These are phyloP conservation scores for Perdita meconis DNA, from an alignment of 2,888 invertebrate genomes.

Conservation along the genomic window DNA sequence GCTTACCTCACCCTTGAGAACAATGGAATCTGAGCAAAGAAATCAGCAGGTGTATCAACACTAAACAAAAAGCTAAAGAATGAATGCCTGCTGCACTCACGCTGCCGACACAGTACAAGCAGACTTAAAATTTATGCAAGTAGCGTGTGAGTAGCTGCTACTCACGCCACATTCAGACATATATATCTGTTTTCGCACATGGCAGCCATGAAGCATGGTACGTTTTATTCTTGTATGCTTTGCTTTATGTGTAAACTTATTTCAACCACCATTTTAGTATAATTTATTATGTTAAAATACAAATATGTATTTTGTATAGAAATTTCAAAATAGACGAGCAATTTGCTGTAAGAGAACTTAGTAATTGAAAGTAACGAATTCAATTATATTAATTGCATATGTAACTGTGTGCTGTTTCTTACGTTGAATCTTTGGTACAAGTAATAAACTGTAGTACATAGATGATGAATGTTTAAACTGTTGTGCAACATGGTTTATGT, in stretches of 20 bases:
- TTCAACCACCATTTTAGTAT: constrained; percentile 26
- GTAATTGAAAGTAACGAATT: constrained; percentile 3
- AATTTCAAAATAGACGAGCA: constrained; percentile 1
- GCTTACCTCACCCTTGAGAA: constrained; percentile 80
- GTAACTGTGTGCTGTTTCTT: constrained; percentile 4
- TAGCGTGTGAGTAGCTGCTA: constrained; percentile 80
- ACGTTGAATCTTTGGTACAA: constrained; percentile 8
- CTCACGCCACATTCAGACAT: constrained; percentile 77
- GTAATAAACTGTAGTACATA: constrained; percentile 10
- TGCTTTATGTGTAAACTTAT: constrained; percentile 69
- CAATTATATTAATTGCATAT: constrained; percentile 2
- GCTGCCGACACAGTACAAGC: constrained; percentile 80
- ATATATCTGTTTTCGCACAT: constrained; percentile 83
- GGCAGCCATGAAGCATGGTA: constrained; percentile 86
- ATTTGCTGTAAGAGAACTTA: constrained; percentile 5
- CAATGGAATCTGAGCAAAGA: constrained; percentile 81
- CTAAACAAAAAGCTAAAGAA: constrained; percentile 81
- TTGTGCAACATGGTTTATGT: constrained; percentile 8
- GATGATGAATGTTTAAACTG: constrained; percentile 20
- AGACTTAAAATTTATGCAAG: constrained; percentile 80
- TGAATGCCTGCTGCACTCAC: constrained; percentile 82
- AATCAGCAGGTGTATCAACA: constrained; percentile 78
- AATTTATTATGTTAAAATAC: constrained; percentile 20
- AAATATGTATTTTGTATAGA: not conserved
- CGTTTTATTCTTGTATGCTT: constrained; percentile 79